Evolutionary conservation across 1,140 invertebrate species (phyloP).

Genomic region (Aphis craccivora): DNA sequence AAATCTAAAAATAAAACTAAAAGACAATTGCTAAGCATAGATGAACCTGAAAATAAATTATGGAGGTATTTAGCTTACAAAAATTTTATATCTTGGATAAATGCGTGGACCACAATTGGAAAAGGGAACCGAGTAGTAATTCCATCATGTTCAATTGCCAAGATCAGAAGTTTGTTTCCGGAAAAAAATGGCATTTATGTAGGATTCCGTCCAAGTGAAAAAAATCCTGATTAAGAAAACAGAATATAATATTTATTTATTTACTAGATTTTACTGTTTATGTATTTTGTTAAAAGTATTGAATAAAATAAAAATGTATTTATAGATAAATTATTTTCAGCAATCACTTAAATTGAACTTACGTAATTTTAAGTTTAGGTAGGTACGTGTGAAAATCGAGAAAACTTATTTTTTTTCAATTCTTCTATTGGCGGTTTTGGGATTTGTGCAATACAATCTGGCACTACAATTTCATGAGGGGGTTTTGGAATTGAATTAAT

Average conservation of each 20-base stretch:
- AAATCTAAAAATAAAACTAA: background rate
- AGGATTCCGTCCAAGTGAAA: background rate
- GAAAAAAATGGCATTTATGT: background rate
- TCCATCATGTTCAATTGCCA: background rate
- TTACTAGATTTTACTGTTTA: background rate
- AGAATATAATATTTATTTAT: background rate
- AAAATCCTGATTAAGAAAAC: slow-evolving; percentile 6
- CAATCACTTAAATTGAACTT: background rate
- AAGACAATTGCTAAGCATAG: background rate
- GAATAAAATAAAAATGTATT: background rate
- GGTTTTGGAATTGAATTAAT: background rate
- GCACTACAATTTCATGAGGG: background rate
- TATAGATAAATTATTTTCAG: background rate
- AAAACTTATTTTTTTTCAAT: background rate
- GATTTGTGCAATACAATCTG: background rate
- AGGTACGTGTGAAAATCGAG: background rate
- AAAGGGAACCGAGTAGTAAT: slow-evolving; percentile 12
- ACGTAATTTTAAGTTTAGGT: background rate
- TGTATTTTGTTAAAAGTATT: background rate
- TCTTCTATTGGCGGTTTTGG: background rate
- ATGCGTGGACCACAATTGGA: background rate
- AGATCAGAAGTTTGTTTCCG: background rate
- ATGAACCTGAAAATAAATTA: slow-evolving; percentile 6
- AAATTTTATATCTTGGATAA: slow-evolving; percentile 12
- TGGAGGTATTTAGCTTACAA: slow-evolving; percentile 9